Evolutionary conservation across 2,888 invertebrate genomes (phyloP).

Genomic region (Abrostola triplasia): DNA sequence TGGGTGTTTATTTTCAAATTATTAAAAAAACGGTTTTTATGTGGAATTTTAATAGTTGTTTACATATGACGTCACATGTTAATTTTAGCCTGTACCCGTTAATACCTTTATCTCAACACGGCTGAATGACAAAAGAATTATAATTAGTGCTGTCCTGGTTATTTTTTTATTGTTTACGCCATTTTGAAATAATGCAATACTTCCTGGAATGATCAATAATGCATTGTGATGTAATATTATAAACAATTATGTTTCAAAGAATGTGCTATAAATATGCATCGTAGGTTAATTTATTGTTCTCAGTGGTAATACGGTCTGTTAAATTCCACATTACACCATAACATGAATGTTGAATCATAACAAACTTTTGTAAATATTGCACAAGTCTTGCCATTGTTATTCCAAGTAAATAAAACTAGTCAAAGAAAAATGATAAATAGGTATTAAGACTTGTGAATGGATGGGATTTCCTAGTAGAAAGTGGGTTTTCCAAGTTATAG

Average conservation of each 20-base stretch:
- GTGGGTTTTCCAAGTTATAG: no score
- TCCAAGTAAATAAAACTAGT: background rate
- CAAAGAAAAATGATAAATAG: background rate
- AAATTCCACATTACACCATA: background rate
- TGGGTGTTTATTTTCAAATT: conserved; percentile 59
- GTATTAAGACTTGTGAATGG: background rate
- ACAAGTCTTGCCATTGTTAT: background rate
- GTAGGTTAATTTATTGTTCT: background rate
- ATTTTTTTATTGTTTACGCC: conserved; percentile 20
- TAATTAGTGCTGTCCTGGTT: conserved; percentile 26
- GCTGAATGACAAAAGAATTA: conserved; percentile 42
- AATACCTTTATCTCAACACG: conserved; percentile 29
- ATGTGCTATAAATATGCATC: background rate
- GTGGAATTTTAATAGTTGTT: conserved; percentile 59
- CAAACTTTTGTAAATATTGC: background rate
- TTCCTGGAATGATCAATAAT: background rate
- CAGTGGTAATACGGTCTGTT: background rate
- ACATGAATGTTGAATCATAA: background rate
- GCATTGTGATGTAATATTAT: conserved; percentile 9
- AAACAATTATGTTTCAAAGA: background rate
- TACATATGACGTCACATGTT: conserved; percentile 71
- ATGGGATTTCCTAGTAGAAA: background rate
- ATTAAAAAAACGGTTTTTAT: conserved; percentile 27
- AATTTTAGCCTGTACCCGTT: conserved; percentile 60
- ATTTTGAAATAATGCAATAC: conserved; percentile 7